Base-by-base conservation (phyloP, 2,113 vertebrate species). In the Cranoglanis bouderius region DNA sequence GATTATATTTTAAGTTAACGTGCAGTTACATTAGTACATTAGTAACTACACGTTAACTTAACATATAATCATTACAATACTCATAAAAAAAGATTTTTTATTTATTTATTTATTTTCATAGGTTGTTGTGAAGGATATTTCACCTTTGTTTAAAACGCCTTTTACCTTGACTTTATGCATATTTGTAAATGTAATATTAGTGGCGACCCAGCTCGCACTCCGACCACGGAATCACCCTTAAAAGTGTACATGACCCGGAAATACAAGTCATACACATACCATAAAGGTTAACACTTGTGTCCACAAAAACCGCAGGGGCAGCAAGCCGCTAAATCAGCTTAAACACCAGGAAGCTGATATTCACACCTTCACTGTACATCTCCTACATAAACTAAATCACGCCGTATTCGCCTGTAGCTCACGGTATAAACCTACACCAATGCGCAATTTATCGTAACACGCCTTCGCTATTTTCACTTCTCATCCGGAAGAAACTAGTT, bases 231-330 rank as follows among this genome's bases (percentile, higher is more conserved):
- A 21, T 38, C 67, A 38, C 35, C 5, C 10, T 8, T 14, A 29
- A n/a, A n/a, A 10, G 9, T 51, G 43, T 6, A 16, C 4, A 9
- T 81, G 32, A 82, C 80, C 80, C 80, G 80, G 80, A 82, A 82
- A 26, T 72, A 72, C 46, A 24, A 6, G 65, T 53, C 65, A 59
- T 77, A 43, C 21, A 18, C 4, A 6, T 74, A 85, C 32, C 1
- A 8, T 75, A 32, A 55, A 6, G 51, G 84, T 75, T 85, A 72
- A 74, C 84, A 85, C 65, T 21, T 74, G 5, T 57, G 24, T 57
- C 84, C 84, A 74, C 85, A 86, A 16, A 86, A 77, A 86, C 85
- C 85, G 16, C 85, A 78, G 75, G 2, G 13, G 46, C 16, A 16
- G 9, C n/a, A 0, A 4, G 21, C 24, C 74, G 40, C 74, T 38